These are phyloP conservation scores for Thymelicus acteon DNA, from an alignment of 2,888 invertebrate species.

Conservation along the genomic window DNA sequence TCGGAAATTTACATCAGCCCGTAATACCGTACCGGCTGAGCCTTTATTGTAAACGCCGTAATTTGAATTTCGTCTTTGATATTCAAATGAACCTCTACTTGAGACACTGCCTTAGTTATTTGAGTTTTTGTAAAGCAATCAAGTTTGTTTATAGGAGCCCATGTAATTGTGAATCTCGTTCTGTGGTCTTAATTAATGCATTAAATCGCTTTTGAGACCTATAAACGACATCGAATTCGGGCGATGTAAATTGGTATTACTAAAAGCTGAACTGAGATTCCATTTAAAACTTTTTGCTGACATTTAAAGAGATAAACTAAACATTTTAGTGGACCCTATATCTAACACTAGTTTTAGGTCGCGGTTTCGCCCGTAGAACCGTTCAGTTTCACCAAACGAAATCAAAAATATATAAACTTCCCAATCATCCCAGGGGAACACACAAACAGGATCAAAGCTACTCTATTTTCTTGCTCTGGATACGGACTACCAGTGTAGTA, in stretches of 20 bases:
- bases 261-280: too few relatives aligned
- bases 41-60: conserved; percentile 84
- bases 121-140: conserved; percentile 85
- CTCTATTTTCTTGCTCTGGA: too few relatives aligned
- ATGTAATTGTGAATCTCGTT: conserved; percentile 83
- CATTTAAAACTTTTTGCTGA: too few relatives aligned
- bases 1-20: conserved; percentile 84
- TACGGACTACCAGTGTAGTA: too few relatives aligned
- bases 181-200: conserved; percentile 81
- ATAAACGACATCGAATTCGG: conserved; percentile 62
- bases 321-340: too few relatives aligned
- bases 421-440: too few relatives aligned
- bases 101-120: conserved; percentile 85
- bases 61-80: conserved; percentile 85
- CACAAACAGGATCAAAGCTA: too few relatives aligned
- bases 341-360: too few relatives aligned
- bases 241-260: conserved; percentile 58
- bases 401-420: too few relatives aligned
- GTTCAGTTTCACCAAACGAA: too few relatives aligned
- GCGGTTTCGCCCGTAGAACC: too few relatives aligned
- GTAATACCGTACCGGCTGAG: conserved; percentile 80
- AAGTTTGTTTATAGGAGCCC: conserved; percentile 82
- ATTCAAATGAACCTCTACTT: conserved; percentile 84
- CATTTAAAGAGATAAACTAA: too few relatives aligned
- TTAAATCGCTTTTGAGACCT: conserved; percentile 71